These are phyloP conservation scores for Potamilus streckersoni DNA, from an alignment of 1,140 invertebrate species.

Conservation along the genomic window DNA sequence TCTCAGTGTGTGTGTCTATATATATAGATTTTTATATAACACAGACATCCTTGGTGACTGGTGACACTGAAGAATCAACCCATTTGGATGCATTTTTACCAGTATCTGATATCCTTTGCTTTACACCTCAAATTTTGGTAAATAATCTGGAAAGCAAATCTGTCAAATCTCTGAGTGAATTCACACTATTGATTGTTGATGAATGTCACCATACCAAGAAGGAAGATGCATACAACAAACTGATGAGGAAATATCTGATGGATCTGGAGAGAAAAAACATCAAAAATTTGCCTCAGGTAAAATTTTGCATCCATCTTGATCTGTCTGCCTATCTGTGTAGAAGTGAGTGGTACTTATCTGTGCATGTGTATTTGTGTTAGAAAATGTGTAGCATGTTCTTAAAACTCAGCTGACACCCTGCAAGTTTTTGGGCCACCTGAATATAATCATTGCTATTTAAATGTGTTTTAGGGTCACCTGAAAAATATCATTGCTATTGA, in stretches of 20 bases:
- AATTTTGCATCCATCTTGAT: neutral
- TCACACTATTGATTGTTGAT: conserved; percentile 58
- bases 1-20: too few species aligned
- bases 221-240: conserved; percentile 56
- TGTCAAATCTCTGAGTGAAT: conserved; percentile 31
- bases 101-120: conserved; percentile 42
- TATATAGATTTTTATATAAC: too few species aligned
- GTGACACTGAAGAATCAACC: conserved; percentile 39
- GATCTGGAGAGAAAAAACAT: conserved; percentile 22
- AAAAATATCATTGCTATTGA: too few species aligned
- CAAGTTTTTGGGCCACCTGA: too few species aligned
- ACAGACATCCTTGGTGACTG: conserved; percentile 19
- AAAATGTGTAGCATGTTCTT: too few species aligned
- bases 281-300: conserved; percentile 38
- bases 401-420: too few species aligned
- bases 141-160: conserved; percentile 39
- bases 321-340: too few species aligned
- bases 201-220: conserved; percentile 64
- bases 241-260: conserved; percentile 52
- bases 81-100: conserved; percentile 44
- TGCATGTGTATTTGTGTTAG: too few species aligned
- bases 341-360: too few species aligned
- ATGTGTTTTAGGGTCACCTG: too few species aligned
- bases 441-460: too few species aligned
- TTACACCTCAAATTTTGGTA: conserved; percentile 52